phyloP scores from a whole-genome alignment of 2,797 vertebrate species.

The Sphaeramia orbicularis region DNA sequence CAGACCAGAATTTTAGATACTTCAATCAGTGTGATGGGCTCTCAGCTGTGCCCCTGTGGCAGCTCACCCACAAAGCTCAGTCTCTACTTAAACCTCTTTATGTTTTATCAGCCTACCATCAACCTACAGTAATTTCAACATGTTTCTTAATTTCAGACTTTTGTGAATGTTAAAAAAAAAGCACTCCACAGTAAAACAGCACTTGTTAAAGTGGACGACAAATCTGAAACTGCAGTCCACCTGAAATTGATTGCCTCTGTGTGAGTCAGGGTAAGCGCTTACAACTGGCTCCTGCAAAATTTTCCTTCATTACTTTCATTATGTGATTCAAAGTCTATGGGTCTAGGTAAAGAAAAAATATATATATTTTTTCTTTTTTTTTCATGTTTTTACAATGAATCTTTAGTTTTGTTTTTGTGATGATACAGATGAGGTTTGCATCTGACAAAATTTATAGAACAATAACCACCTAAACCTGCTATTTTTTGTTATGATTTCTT shows the following conservation, averaged over 20 bases:
- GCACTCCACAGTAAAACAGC: neutral
- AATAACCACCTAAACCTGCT: too few species aligned
- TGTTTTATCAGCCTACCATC: slow-evolving; percentile 13
- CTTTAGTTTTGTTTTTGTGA: too few species aligned
- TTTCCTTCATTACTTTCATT: slow-evolving; percentile 41
- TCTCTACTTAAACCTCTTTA: neutral
- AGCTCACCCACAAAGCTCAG: slow-evolving; percentile 12
- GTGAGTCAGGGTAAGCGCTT: slow-evolving; percentile 25
- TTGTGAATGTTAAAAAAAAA: slow-evolving; percentile 7
- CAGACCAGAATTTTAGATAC: slow-evolving; percentile 21
- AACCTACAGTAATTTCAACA: slow-evolving; percentile 3
- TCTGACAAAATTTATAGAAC: too few species aligned
- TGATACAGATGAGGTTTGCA: too few species aligned
- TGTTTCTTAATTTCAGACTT: slow-evolving; percentile 8
- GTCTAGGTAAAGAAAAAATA: too few species aligned
- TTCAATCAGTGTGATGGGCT: slow-evolving; percentile 29
- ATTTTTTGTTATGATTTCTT: too few species aligned
- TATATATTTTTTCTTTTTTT: too few species aligned
- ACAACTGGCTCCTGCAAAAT: slow-evolving; percentile 24
- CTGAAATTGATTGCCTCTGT: slow-evolving; percentile 42
- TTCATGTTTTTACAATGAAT: too few species aligned
- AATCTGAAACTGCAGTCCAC: neutral
- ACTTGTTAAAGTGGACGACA: neutral
- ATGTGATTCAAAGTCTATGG: slow-evolving; percentile 16
- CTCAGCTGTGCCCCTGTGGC: neutral